Conservation (phyloP, 1,140 invertebrate genomes). For the Rhyacophila brunnea region DNA sequence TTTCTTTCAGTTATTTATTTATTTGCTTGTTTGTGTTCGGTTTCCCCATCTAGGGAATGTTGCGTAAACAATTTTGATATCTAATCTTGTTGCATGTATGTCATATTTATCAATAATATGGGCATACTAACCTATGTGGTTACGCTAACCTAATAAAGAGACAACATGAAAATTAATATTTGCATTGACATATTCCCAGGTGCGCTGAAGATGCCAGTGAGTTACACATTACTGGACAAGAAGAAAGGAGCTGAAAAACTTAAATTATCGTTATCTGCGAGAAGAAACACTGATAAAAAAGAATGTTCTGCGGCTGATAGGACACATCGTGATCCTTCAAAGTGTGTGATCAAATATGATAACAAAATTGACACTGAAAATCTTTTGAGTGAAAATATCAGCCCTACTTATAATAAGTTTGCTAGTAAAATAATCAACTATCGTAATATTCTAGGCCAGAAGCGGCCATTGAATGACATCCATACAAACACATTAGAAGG, state of each 20-base stretch:
- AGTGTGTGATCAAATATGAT: background rate
- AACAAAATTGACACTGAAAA: background rate
- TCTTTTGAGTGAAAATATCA: background rate
- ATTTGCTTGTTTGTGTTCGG: too few relatives aligned
- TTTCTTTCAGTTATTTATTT: too few relatives aligned
- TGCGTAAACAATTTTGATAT: too few relatives aligned
- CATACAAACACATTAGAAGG: background rate
- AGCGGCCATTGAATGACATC: background rate
- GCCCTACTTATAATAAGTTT: background rate
- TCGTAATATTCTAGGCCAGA: background rate
- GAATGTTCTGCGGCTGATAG: background rate
- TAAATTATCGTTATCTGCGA: conserved; percentile 46
- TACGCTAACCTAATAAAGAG: background rate
- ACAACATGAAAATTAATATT: background rate
- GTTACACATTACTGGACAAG: conserved; percentile 44
- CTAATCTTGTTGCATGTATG: too few relatives aligned
- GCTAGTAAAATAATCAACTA: background rate
- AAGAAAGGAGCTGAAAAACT: conserved; percentile 49
- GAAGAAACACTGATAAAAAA: conserved; percentile 42
- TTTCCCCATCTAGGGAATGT: too few relatives aligned
- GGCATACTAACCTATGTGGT: background rate
- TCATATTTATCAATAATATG: background rate
- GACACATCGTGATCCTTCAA: background rate
- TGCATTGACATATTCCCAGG: conserved; percentile 39
- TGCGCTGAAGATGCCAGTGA: conserved; percentile 56